Conservation (phyloP, 2,888 invertebrate genomes). For the Lottia gigantea region DNA sequence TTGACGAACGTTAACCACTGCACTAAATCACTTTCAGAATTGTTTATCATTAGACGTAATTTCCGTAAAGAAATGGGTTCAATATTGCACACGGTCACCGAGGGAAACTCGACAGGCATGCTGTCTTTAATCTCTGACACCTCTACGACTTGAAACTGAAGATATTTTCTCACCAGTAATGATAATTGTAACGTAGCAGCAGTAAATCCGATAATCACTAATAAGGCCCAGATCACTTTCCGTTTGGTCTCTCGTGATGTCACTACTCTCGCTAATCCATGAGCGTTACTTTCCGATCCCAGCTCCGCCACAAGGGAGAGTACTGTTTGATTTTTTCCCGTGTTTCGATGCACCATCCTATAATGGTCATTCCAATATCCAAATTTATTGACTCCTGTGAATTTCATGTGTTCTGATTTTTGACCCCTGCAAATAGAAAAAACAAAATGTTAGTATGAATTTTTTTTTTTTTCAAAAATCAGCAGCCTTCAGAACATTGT, state of each 20-base stretch:
- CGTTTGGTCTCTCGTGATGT: slow-evolving; percentile 52
- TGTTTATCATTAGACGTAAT: slow-evolving; percentile 38
- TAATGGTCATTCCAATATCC: slow-evolving; percentile 41
- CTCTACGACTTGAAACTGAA: slow-evolving; percentile 57
- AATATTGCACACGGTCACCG: slow-evolving; percentile 62
- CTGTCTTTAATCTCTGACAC: slow-evolving; percentile 59
- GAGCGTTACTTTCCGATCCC: slow-evolving; percentile 60
- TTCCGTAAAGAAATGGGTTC: slow-evolving; percentile 56
- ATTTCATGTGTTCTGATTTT: slow-evolving; percentile 53
- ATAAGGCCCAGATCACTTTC: slow-evolving; percentile 58
- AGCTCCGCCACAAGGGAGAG: slow-evolving; percentile 53
- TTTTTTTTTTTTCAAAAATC: too few relatives aligned
- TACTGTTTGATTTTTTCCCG: slow-evolving; percentile 33
- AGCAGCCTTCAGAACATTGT: too few relatives aligned
- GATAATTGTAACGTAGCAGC: slow-evolving; percentile 60
- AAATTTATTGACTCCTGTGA: slow-evolving; percentile 47
- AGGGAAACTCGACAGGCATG: slow-evolving; percentile 61
- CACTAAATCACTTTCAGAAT: slow-evolving; percentile 32
- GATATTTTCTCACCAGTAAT: slow-evolving; percentile 55
- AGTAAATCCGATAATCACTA: slow-evolving; percentile 60
- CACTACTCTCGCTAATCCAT: slow-evolving; percentile 58
- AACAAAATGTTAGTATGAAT: too few relatives aligned
- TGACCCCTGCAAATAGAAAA: slow-evolving; percentile 39
- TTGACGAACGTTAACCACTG: slow-evolving; percentile 46
- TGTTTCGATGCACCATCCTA: slow-evolving; percentile 38